A percentile compares a stretch with the other conserved stretches of the same genome.
Conservation (phyloP, 1,140 invertebrate species). For the Procambarus clarkii region DNA sequence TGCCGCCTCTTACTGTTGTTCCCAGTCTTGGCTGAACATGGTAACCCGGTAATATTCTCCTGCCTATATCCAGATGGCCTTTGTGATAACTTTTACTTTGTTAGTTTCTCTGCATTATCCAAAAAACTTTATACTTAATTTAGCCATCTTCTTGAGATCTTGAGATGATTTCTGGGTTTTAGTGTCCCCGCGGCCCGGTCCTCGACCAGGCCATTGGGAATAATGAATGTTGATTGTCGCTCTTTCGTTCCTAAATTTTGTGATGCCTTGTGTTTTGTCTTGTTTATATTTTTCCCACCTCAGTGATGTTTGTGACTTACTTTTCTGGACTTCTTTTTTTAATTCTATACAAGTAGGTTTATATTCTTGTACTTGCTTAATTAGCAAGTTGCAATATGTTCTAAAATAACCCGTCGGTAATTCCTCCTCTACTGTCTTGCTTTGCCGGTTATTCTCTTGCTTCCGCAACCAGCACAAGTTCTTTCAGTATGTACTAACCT, state of each 20-base stretch:
- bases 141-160: background rate
- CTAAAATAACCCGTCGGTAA: background rate
- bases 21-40: constrained; percentile 8
- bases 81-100: background rate
- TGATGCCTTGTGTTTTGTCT: background rate
- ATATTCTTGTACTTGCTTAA: background rate
- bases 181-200: too few relatives aligned
- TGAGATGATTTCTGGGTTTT: too few relatives aligned
- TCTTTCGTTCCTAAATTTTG: background rate
- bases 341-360: too few relatives aligned
- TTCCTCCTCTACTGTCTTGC: background rate
- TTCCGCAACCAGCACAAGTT: constrained; percentile 39
- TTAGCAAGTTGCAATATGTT: background rate
- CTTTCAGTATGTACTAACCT: constrained; percentile 42
- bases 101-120: background rate
- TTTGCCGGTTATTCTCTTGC: background rate
- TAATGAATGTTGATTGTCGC: background rate
- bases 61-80: background rate
- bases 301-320: background rate
- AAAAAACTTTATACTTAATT: background rate
- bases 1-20: background rate
- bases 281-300: background rate
- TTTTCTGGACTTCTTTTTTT: background rate
- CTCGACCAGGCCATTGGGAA: too few relatives aligned
- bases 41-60: background rate